Evolutionary conservation across 2,888 invertebrate genomes (phyloP), one percentile per base, ranked within the genome.

Genomic region (Aleiodes testaceus): DNA sequence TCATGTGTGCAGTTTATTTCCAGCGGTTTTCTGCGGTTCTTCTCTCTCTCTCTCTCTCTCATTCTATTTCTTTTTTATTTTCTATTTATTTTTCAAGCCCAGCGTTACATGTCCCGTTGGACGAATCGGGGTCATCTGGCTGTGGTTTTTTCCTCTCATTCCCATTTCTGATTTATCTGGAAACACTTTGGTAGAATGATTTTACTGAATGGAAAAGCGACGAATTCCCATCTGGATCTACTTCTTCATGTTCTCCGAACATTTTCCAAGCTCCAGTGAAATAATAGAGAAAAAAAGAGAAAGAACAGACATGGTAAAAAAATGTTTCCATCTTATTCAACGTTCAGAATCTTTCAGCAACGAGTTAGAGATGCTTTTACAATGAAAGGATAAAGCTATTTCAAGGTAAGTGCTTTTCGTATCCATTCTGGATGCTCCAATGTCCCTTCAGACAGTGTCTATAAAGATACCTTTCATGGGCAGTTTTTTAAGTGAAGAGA

Each of bases 381-480:
- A 69, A 20, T 42, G 49, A 44, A 44, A 47, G 66, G 59, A 70
- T 63, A 69, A 70, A 68, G 73, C 66, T 49, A 73, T 76, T 76
- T 72, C 55, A 44, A 55, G 69, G 65, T 72, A 74, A 74, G 72
- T 72, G 72, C 74, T 76, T 74, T 73, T 72, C 59, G 44, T 67
- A 59, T 70, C 66, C 69, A 70, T 70, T 61, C 63, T 61, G 44
- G 70, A 70, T 66, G 36, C 55, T 69, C 50, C 66, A 66, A 64
- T 63, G 49, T 66, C 59, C 59, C 22, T 22, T 22, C 16, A 16
- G 16, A 47, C 2, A 30, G 18, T 16, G 61, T 61, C 18, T 55
- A 30, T 52, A 52, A 52, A 20, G n/a, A 30, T 16, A 55, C 36
- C 36, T 36, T 36, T 6, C 36, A 36, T 26, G 26, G 5, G 5